Evolutionary conservation across 2,888 invertebrate species (phyloP).

Genomic region (Timandra comae): DNA sequence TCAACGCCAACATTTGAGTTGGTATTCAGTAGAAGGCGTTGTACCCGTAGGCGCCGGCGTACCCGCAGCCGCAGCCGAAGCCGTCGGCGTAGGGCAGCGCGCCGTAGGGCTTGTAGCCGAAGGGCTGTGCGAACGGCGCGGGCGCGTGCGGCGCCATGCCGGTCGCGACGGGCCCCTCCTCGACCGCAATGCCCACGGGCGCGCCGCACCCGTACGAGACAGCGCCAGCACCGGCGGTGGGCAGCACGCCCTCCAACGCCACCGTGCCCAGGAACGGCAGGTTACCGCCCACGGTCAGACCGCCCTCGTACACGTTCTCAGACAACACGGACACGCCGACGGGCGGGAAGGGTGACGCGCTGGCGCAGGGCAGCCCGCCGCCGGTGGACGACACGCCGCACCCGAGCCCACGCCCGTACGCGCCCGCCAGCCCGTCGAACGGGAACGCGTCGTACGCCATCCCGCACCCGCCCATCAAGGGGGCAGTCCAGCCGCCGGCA

Average conservation of each 20-base stretch:
- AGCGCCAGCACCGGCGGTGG: constrained; percentile 31
- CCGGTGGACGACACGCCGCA: constrained; percentile 17
- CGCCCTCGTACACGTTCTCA: constrained; percentile 33
- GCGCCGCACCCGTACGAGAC: constrained; percentile 35
- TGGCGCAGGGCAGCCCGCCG: constrained; percentile 28
- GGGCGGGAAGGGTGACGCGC: constrained; percentile 28
- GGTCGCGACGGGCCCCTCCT: constrained; percentile 12
- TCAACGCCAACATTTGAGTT: no score
- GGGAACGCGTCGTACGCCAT: no score
- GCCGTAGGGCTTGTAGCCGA: constrained; percentile 11
- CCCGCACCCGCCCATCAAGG: no score
- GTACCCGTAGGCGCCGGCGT: constrained; percentile 6
- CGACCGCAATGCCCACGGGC: constrained; percentile 20
- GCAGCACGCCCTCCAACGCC: constrained; percentile 32
- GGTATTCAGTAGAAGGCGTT: no score
- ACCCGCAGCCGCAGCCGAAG: constrained; percentile 9
- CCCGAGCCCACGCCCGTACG: neutral
- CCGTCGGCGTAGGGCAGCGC: constrained; percentile 4
- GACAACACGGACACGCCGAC: constrained; percentile 34
- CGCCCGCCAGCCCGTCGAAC: no score
- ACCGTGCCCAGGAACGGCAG: constrained; percentile 33
- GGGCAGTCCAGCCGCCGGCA: no score
- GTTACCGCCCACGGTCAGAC: constrained; percentile 27
- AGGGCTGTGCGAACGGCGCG: neutral
- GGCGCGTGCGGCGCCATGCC: neutral